phyloP scores from a whole-genome alignment of 1,140 invertebrate species.

The Drosophila persimilis region DNA sequence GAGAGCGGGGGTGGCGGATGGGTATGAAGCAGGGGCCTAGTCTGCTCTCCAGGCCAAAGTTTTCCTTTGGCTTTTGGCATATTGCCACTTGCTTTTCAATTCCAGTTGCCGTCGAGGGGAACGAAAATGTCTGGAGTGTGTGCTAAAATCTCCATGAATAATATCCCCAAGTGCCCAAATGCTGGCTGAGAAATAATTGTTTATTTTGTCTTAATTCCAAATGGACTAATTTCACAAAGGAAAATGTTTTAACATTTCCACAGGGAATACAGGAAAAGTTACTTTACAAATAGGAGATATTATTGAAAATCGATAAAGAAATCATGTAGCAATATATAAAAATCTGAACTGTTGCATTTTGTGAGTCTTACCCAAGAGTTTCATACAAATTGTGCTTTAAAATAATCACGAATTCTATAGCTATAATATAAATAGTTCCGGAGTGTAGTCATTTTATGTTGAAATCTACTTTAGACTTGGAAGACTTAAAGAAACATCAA shows the following conservation, averaged over 20 bases:
- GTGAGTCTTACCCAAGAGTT: too few relatives aligned
- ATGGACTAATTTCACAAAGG: neutral
- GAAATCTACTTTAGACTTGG: too few relatives aligned
- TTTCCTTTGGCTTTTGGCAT: conserved; percentile 52
- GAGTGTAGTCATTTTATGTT: too few relatives aligned
- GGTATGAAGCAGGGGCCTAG: conserved; percentile 3
- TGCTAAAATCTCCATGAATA: conserved; percentile 47
- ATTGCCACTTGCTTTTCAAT: conserved; percentile 69
- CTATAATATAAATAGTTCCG: too few relatives aligned
- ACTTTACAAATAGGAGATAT: too few relatives aligned
- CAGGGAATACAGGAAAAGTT: too few relatives aligned
- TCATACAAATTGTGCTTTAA: too few relatives aligned
- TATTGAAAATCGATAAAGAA: too few relatives aligned
- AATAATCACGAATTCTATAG: too few relatives aligned
- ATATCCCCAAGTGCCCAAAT: conserved; percentile 13
- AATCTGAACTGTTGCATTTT: too few relatives aligned
- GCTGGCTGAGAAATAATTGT: conserved; percentile 28
- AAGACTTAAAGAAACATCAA: too few relatives aligned
- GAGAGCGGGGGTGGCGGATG: neutral
- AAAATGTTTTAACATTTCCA: neutral
- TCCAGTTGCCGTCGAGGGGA: conserved; percentile 42
- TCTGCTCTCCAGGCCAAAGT: conserved; percentile 44
- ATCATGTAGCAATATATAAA: too few relatives aligned
- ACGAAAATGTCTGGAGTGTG: conserved; percentile 36
- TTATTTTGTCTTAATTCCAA: conserved; percentile 39